A percentile compares a stretch with the other conserved stretches of the same genome.
These are phyloP conservation scores for Equus przewalskii DNA, from an alignment of 2,113 vertebrate species.

Conservation along the genomic window DNA sequence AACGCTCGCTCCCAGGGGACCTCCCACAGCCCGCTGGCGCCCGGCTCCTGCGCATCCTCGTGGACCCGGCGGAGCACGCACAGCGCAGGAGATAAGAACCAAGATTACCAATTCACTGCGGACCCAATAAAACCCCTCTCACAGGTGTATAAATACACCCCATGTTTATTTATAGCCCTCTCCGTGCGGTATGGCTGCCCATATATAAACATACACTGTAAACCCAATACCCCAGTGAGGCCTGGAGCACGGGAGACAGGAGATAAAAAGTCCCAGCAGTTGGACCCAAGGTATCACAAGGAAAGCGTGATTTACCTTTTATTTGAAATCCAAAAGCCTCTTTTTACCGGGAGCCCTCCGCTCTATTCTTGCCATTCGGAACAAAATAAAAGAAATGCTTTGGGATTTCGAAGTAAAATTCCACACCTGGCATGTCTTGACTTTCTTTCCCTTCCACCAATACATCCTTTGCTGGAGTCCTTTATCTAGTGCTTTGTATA, in stretches of 20 bases:
- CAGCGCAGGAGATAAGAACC: slow-evolving; percentile 55
- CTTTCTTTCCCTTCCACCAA: slow-evolving; percentile 88
- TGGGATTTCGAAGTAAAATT: slow-evolving; percentile 88
- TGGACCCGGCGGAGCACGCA: slow-evolving; percentile 50
- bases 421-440: slow-evolving; percentile 84
- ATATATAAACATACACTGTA: not conserved
- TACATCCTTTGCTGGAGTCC: slow-evolving; percentile 88
- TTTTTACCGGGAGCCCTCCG: slow-evolving; percentile 82
- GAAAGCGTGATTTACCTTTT: slow-evolving; percentile 81
- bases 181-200: slow-evolving; percentile 38
- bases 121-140: not conserved
- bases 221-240: not conserved
- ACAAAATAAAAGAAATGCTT: slow-evolving; percentile 87
- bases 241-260: slow-evolving; percentile 6
- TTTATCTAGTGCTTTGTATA: slow-evolving; percentile 92
- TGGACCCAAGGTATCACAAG: slow-evolving; percentile 78
- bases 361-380: slow-evolving; percentile 85
- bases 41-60: slow-evolving; percentile 68
- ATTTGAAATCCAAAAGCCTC: slow-evolving; percentile 85
- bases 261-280: slow-evolving; percentile 55
- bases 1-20: slow-evolving; percentile 76
- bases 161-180: slow-evolving; percentile 54
- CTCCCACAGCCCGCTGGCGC: slow-evolving; percentile 64
- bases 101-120: not conserved
- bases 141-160: slow-evolving; percentile 53